phyloP scores from a whole-genome alignment of 2,888 invertebrate species.

The Isoperla grammatica region DNA sequence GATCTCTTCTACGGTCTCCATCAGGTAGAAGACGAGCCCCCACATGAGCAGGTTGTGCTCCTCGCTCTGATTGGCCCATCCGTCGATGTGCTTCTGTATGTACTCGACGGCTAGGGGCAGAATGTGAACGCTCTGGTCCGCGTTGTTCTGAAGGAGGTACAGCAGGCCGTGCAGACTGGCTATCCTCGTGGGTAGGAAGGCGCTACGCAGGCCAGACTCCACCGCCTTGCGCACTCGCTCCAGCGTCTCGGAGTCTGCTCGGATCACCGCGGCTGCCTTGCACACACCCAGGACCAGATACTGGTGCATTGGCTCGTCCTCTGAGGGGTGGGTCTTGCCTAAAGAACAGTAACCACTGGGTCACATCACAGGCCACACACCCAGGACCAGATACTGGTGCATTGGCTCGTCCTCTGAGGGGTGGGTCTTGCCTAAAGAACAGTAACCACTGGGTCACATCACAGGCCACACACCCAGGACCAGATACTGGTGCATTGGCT shows the following conservation, averaged over 20 bases:
- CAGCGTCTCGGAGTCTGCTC: slow-evolving; percentile 52
- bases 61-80: slow-evolving; percentile 41
- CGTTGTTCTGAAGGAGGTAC: slow-evolving; percentile 53
- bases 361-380: no score
- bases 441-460: no score
- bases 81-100: slow-evolving; percentile 47
- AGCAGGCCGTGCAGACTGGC: slow-evolving; percentile 60
- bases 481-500: slow-evolving; percentile 66
- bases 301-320: slow-evolving; percentile 72
- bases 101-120: slow-evolving; percentile 50
- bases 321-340: slow-evolving; percentile 55
- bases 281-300: slow-evolving; percentile 61
- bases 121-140: slow-evolving; percentile 46
- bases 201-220: slow-evolving; percentile 55
- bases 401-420: slow-evolving; percentile 70
- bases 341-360: no score
- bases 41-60: slow-evolving; percentile 65
- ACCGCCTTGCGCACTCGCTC: slow-evolving; percentile 57
- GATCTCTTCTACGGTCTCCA: slow-evolving; percentile 64
- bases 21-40: slow-evolving; percentile 67
- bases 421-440: slow-evolving; percentile 51
- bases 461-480: slow-evolving; percentile 60
- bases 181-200: slow-evolving; percentile 56
- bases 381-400: slow-evolving; percentile 62
- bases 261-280: slow-evolving; percentile 61